Evolutionary conservation across 2,888 invertebrate species (phyloP).

Genomic region (Melieria picta): DNA sequence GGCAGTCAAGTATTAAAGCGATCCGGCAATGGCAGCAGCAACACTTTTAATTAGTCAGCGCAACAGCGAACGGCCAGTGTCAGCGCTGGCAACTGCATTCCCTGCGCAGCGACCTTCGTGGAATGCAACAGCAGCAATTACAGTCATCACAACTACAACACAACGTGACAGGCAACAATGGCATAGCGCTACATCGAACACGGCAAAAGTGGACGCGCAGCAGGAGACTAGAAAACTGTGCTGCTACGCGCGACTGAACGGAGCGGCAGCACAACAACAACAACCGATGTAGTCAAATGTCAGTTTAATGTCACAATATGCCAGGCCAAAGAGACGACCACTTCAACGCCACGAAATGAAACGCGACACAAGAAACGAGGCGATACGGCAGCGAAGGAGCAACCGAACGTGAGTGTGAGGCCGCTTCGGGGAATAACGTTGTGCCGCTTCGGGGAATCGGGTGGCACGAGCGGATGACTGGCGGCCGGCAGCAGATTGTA

Average conservation of each 20-base stretch:
- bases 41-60: slow-evolving; percentile 2
- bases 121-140: no score
- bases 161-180: no score
- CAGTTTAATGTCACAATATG: slow-evolving; percentile 38
- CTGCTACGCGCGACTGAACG: not conserved
- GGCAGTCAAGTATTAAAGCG: no score
- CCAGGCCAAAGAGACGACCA: slow-evolving; percentile 25
- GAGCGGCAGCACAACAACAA: slow-evolving; percentile 6
- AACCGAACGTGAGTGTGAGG: not conserved
- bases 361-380: not conserved
- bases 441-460: slow-evolving; percentile 11
- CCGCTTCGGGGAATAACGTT: slow-evolving; percentile 13
- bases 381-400: slow-evolving; percentile 1
- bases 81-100: not conserved
- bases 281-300: slow-evolving; percentile 34
- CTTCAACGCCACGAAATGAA: slow-evolving; percentile 19
- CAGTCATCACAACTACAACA: no score
- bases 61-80: slow-evolving; percentile 3
- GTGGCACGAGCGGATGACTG: no score
- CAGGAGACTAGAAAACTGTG: slow-evolving; percentile 11
- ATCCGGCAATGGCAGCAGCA: no score
- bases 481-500: slow-evolving; percentile 15
- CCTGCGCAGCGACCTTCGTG: no score
- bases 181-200: no score
- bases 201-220: slow-evolving; percentile 6